Conservation (phyloP, 2,888 invertebrate genomes). For the Isotomurus palustris region DNA sequence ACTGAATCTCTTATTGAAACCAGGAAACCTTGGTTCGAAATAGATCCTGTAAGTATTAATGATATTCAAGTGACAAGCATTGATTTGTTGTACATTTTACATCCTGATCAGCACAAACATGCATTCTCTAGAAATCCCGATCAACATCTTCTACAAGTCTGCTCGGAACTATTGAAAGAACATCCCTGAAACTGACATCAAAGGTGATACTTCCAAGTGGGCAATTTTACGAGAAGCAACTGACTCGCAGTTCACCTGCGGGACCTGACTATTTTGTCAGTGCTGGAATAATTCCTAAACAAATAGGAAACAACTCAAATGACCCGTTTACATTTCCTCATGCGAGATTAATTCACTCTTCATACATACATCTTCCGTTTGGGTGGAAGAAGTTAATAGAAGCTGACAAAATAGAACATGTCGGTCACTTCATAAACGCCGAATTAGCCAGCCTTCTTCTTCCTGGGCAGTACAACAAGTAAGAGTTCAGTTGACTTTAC, state of each 20-base stretch:
- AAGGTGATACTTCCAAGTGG: neutral
- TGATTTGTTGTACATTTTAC: neutral
- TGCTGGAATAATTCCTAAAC: slow-evolving; percentile 17
- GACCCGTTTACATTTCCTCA: slow-evolving; percentile 15
- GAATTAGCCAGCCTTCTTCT: slow-evolving; percentile 22
- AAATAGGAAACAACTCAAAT: neutral
- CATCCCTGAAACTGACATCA: slow-evolving; percentile 22
- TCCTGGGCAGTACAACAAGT: slow-evolving; percentile 32
- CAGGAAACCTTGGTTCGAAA: slow-evolving; percentile 34
- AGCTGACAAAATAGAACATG: slow-evolving; percentile 21
- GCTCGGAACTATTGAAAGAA: slow-evolving; percentile 20
- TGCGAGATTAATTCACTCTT: neutral
- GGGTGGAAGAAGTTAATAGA: slow-evolving; percentile 20
- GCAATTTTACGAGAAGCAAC: neutral
- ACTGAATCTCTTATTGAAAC: slow-evolving; percentile 21
- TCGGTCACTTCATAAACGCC: slow-evolving; percentile 28
- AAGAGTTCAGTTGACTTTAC: neutral
- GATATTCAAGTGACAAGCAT: neutral
- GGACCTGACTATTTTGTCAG: slow-evolving; percentile 11
- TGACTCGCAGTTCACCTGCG: neutral
- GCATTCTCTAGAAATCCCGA: slow-evolving; percentile 1
- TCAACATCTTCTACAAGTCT: slow-evolving; percentile 18
- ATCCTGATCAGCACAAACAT: too few relatives aligned
- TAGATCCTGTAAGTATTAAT: slow-evolving; percentile 15
- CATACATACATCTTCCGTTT: slow-evolving; percentile 29